Conservation (phyloP, 2,888 invertebrate species). For the Rambutsinella grinnellia region DNA sequence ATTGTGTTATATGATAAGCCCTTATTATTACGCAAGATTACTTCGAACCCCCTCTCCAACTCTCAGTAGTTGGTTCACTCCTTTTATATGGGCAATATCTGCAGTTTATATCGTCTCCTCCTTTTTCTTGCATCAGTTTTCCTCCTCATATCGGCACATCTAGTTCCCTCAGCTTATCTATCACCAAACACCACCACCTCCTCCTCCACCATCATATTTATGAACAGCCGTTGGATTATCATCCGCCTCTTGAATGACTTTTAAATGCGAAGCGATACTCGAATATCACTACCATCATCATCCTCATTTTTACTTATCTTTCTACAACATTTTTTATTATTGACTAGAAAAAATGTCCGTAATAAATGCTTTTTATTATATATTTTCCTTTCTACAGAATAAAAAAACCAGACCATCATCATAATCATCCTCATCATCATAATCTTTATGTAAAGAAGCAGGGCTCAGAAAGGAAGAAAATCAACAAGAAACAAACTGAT, state of each 20-base stretch:
- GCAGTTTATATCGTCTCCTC: neutral
- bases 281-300: neutral
- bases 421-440: neutral
- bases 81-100: neutral
- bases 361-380: slow-evolving; percentile 16
- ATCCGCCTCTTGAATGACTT: neutral
- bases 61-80: neutral
- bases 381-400: neutral
- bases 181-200: neutral
- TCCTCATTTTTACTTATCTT: neutral
- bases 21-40: slow-evolving; percentile 21
- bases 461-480: slow-evolving; percentile 10
- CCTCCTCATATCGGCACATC: slow-evolving; percentile 5
- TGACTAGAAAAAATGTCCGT: neutral
- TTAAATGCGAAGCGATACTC: no score
- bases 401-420: slow-evolving; percentile 12
- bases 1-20: slow-evolving; percentile 22
- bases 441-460: no score
- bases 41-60: neutral
- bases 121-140: slow-evolving; percentile 19
- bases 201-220: neutral
- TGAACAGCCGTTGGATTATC: neutral
- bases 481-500: slow-evolving; percentile 6
- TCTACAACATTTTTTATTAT: neutral
- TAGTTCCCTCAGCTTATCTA: slow-evolving; percentile 17